Conservation (phyloP, 2,113 vertebrate genomes). For the western clawed frog (Xenopus tropicalis) region UCB_Xtro_10.0 CM004444.2:8247501-8248000, state of each 20-base stretch:
- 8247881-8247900: conserved; percentile 69
- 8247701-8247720: conserved; percentile 8
- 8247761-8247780: conserved; percentile 84
- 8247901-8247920: too few species aligned
- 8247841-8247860: conserved; percentile 78
- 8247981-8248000: conserved; percentile 79
- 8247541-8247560: conserved; percentile 48
- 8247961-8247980: conserved; percentile 59
- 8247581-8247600: conserved; percentile 84
- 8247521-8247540: conserved; percentile 68
- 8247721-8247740: conserved; percentile 60
- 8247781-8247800: conserved; percentile 76
- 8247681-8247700: too few species aligned
- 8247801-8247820: conserved; percentile 72
- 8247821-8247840: conserved; percentile 66
- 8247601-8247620: conserved; percentile 88
- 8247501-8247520: conserved; percentile 95
- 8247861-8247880: conserved; percentile 63
- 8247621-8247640: conserved; percentile 76
- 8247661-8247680: conserved; percentile 27
- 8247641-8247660: conserved; percentile 73
- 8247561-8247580: conserved; percentile 78
- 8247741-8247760: conserved; percentile 83
- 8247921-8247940: too few species aligned
- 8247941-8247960: conserved; percentile 52